Conservation (phyloP, 1,140 invertebrate species). For the Drosophila chauvacae region DNA sequence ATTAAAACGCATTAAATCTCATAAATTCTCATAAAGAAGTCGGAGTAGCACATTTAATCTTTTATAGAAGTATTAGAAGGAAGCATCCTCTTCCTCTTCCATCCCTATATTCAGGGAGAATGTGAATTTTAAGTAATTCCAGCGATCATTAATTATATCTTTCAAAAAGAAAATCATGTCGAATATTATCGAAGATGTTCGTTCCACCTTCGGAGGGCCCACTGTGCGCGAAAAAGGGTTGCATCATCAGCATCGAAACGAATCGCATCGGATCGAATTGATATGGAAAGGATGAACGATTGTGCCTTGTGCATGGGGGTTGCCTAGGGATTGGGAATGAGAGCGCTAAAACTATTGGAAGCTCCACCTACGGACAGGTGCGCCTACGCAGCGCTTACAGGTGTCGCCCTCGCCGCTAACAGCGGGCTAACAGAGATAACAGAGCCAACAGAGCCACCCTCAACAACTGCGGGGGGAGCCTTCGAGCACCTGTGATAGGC, state of each 20-base stretch:
- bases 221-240: slow-evolving; percentile 14
- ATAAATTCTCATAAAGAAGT: too few relatives aligned
- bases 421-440: slow-evolving; percentile 19
- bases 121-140: neutral
- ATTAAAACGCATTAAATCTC: too few relatives aligned
- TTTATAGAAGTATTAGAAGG: too few relatives aligned
- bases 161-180: neutral
- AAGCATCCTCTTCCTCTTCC: too few relatives aligned
- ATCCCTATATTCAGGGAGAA: neutral
- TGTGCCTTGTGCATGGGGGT: neutral
- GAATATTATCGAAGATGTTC: too few relatives aligned
- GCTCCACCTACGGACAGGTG: slow-evolving; percentile 56
- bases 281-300: slow-evolving; percentile 8
- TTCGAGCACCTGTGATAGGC: slow-evolving; percentile 76
- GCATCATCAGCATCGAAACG: slow-evolving; percentile 19
- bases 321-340: neutral
- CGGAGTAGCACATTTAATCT: too few relatives aligned
- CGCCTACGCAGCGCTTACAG: slow-evolving; percentile 44
- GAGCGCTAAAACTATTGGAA: slow-evolving; percentile 25
- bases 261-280: slow-evolving; percentile 18
- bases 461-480: slow-evolving; percentile 1
- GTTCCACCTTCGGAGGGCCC: neutral
- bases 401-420: slow-evolving; percentile 21
- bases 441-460: slow-evolving; percentile 43
- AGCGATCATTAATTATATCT: neutral